Conservation (phyloP, 2,797 vertebrate genomes). For the Anabas testudineus region DNA sequence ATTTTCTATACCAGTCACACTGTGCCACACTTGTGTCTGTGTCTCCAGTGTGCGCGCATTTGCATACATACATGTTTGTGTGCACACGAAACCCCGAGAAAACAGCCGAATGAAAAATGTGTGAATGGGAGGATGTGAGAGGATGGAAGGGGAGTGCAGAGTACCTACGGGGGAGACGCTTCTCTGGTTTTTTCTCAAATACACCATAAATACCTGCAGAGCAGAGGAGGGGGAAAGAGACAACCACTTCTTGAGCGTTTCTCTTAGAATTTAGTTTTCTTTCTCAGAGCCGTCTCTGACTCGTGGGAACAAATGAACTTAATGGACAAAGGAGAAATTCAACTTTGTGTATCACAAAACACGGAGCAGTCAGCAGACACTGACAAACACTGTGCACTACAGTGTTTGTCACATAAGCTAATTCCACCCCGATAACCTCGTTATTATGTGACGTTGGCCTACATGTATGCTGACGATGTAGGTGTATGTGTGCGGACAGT, state of each 20-base stretch:
- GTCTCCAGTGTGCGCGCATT: background rate
- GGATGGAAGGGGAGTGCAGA: conserved; percentile 60
- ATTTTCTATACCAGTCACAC: background rate
- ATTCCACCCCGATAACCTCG: background rate
- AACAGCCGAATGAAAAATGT: conserved; percentile 32
- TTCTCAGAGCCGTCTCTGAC: conserved; percentile 29
- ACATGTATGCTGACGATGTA: background rate
- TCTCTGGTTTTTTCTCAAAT: conserved; percentile 80
- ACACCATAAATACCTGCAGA: conserved; percentile 54
- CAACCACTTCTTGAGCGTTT: conserved; percentile 79
- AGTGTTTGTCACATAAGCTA: background rate
- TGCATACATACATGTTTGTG: conserved; percentile 6
- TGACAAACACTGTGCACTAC: background rate
- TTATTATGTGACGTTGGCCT: too few species aligned
- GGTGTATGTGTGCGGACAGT: background rate
- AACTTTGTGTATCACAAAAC: background rate
- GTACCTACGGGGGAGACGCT: conserved; percentile 65
- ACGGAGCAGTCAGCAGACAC: background rate
- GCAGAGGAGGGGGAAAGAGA: conserved; percentile 83
- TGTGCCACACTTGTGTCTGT: background rate
- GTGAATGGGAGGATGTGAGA: conserved; percentile 63
- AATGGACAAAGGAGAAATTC: conserved; percentile 17
- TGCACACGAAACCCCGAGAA: conserved; percentile 25
- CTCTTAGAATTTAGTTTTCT: conserved; percentile 25
- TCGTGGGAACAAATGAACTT: conserved; percentile 29